Base-by-base conservation (phyloP, 2,797 vertebrate species). In the Sciaenops ocellatus region DNA sequence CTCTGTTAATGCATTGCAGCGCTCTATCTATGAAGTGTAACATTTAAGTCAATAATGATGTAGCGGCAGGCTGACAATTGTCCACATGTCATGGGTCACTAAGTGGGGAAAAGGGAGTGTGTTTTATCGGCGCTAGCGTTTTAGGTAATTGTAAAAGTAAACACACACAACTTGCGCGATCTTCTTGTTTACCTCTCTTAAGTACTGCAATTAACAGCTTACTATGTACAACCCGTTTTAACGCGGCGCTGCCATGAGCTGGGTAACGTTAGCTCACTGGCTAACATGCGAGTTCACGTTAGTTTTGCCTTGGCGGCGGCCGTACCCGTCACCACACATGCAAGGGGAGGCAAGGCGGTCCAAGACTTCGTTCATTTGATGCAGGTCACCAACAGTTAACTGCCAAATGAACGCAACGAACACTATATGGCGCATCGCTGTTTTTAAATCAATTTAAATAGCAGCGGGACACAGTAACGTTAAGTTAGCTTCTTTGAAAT, bases 291-390 rank as follows among this genome's bases (percentile, higher is more conserved):
- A 73, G 67, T 67, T 80, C 66, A 22, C 69, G 38, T 60, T 56
- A 80, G 66, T 79, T 76, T 63, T 50, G 55, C 81, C 56, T 80
- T 52, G 60, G 79, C 60, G 64, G 85, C 76, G 80, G 77, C 76
- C 78, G 84, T 76, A 77, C 61, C 86, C 78, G 75, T 90, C 80
- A 78, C 55, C 81, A 54, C 90, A 79, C 93, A 91, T 85, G 89
- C 85, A 79, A 87, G 34, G 63, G 55, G 52, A 52, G 71, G 78
- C 85, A 81, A 82, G 57, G 80, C 75, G 74, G 71, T 79, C 51
- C 51, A 63, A 60, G 24, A 22, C 70, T 62, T 44, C 13, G 1
- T 54, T 83, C 20, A 69, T 69, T 55, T 52, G 1, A 68, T 46
- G 20, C 51, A 63, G 17, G 38, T 69, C 69, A 44, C n/a, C 30